Base-by-base conservation (phyloP, 2,888 invertebrate species). In the Agelastica alni region DNA sequence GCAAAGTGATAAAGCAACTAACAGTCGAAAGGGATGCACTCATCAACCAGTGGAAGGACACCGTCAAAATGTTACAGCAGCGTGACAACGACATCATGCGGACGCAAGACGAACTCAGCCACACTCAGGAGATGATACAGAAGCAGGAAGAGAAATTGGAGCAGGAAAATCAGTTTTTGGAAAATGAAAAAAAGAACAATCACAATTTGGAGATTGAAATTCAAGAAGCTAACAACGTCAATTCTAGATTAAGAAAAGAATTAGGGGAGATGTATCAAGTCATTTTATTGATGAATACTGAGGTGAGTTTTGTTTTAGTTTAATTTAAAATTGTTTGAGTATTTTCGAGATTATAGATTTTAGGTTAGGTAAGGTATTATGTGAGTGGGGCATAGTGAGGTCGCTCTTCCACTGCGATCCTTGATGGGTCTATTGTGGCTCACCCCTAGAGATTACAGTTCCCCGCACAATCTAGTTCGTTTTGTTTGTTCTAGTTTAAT, bases 41-140 rank as follows among this genome's bases (percentile, higher is more conserved):
- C 77, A 85, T 89, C 69, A 74, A 77, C 1, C 89, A 87, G 65
- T 91, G 90, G 90, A 84, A 87, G 39, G 80, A 81, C 32, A 84
- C 89, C 1, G 85, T 88, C 1, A 81, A 83, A 54, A 85, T 88
- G 66, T 77, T 90, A 64, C 81, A 85, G 14, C 86, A 88, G 65
- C 80, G 88, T 1, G 88, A 91, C 65, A 77, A 77, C 4, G 85
- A 86, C 36, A 88, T 89, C 51, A 78, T 83, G 36, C 66, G 71
- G 10, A 62, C 70, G 70, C 80, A 72, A 43, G 63, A 63, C 3
- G 59, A 67, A 22, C 60, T 68, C 17, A 16, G 58, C 7, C 59
- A 63, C 22, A 52, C 58, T 0, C 66, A 70, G 5, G 69, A 68
- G 13, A 51, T 67, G 5, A 67, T 75, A 0, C 62, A 78, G 53